Base-by-base conservation (phyloP, 1,140 invertebrate species). In the Ceratosolen solmsi region DNA sequence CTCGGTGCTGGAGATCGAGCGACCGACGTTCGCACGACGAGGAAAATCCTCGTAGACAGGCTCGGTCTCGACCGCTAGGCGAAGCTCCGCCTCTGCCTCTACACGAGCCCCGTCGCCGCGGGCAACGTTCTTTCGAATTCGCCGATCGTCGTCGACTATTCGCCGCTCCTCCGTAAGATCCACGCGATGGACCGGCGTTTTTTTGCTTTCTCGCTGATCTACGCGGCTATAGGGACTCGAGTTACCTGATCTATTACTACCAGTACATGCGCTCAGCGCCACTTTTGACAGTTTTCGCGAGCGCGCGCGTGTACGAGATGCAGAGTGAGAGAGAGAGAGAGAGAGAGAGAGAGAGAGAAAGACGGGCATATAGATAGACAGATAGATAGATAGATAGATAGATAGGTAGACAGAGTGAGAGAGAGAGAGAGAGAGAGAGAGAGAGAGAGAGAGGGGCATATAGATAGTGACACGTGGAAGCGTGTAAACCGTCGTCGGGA, bases 1-100 rank as follows among this genome's bases (percentile, higher is more conserved):
- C 13, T 3, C 15, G 27, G 17, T 15, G 25, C 60, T 5, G 68
- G 4, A 25, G 8, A 70, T 70, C 68, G 41, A 13, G 13, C n/a
- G 13, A 25, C 13, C 1, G 17, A 25, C n/a, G 36, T 46, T 70
- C 36, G 68, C n/a, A 25, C 38, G 36, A 25, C 38, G 36, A 65
- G 27, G 68, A 25, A 70, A 70, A 70, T 70, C 38, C n/a, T n/a
- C n/a, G 20, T 46, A 68, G 65, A 68, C 58, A 63, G 25, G 58
- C 4, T 63, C 8, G n/a, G n/a, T 25, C 54, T 4, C 2, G 58
- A 63, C 8, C 25, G 58, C 58, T 41, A n/a, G 7, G 33, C 33
- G 36, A 41, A 68, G 38, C 36, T 68, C 65, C 65, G 65, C 65
- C 36, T 72, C 25, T 51, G 13, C 25, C 15, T 49, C 1, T 38